A percentile compares a stretch with the other conserved stretches of the same genome.
phyloP scores from a whole-genome alignment of 2,888 invertebrate species.

The Atethmia centrago region DNA sequence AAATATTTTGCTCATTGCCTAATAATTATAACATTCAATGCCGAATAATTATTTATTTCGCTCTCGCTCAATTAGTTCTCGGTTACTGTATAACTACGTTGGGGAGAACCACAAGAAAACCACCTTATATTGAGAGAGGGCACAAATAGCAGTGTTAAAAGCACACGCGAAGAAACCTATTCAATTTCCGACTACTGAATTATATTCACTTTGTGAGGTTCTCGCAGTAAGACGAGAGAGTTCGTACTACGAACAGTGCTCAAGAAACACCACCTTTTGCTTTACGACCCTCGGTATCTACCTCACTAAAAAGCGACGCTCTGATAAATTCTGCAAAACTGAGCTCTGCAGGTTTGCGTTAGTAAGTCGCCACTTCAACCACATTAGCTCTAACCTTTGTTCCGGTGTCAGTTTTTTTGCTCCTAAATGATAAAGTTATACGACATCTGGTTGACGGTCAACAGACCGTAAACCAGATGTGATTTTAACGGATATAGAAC shows the following conservation, averaged over 20 bases:
- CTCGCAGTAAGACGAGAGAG: not conserved
- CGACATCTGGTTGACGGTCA: not conserved
- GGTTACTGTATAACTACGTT: no score
- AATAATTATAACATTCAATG: no score
- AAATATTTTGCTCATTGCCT: slow-evolving; percentile 13
- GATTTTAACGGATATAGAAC: no score
- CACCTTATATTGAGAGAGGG: not conserved
- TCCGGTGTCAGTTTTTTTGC: not conserved
- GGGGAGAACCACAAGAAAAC: no score
- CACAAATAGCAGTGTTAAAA: no score
- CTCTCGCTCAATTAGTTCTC: no score
- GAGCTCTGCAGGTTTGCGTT: not conserved
- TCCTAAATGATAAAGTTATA: not conserved
- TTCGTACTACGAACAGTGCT: not conserved
- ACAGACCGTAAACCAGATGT: not conserved
- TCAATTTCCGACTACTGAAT: not conserved
- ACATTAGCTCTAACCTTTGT: no score
- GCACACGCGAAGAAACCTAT: not conserved
- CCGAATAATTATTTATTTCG: no score
- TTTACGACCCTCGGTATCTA: not conserved
- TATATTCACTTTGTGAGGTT: not conserved
- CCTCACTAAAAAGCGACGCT: not conserved
- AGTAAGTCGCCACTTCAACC: no score
- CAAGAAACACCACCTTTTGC: not conserved
- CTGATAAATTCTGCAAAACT: not conserved